Evolutionary conservation across 1,140 invertebrate genomes (phyloP).

Genomic region (Lepidurus packardi): DNA sequence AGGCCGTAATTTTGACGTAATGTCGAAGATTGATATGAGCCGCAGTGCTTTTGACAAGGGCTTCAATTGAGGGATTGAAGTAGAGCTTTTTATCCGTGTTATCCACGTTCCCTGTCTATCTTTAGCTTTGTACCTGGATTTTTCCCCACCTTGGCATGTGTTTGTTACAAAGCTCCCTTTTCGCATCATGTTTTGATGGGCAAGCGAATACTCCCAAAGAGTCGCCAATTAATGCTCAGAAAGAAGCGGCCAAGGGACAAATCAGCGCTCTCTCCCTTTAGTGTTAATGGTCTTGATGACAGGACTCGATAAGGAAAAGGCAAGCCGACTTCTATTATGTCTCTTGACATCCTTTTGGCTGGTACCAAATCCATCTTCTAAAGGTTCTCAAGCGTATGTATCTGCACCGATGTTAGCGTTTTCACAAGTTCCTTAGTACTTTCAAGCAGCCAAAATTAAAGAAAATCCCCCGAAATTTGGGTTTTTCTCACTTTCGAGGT

Average conservation of each 20-base stretch:
- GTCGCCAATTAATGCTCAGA: background rate
- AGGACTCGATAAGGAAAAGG: background rate
- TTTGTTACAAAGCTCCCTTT: background rate
- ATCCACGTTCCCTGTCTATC: background rate
- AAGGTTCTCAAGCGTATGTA: too few relatives aligned
- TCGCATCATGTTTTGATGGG: background rate
- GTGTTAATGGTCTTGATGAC: constrained; percentile 3
- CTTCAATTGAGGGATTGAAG: background rate
- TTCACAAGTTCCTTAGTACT: too few relatives aligned
- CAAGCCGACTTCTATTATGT: background rate
- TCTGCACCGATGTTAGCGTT: too few relatives aligned
- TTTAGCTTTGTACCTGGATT: background rate
- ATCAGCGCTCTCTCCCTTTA: background rate
- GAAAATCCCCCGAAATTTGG: too few relatives aligned
- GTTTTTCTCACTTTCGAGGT: too few relatives aligned
- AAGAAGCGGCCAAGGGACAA: background rate
- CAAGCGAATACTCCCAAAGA: background rate
- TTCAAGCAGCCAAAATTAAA: too few relatives aligned
- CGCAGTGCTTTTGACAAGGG: background rate
- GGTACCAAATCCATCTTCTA: too few relatives aligned
- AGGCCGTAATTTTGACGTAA: constrained; percentile 4
- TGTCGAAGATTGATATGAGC: background rate
- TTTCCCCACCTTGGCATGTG: background rate
- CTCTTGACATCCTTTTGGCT: too few relatives aligned
- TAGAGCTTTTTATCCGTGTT: background rate